Evolutionary conservation across 92 coral and sea anemone species (phyloP), one percentile per base, ranked within the genome.

Genomic region (Bergia sp.): DNA sequence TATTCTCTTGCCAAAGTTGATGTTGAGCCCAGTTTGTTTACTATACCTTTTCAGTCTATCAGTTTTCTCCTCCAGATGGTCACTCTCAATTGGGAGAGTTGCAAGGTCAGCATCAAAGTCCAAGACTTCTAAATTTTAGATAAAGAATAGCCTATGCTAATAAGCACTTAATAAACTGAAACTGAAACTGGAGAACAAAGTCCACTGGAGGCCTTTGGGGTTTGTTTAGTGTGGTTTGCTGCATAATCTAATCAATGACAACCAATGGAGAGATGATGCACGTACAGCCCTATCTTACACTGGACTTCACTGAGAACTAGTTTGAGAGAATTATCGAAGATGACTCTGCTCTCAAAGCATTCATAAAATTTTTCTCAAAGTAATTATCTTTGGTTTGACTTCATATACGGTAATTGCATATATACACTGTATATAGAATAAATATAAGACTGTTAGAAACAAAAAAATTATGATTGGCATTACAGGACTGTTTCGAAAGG

Each of bases 211-310:
- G 42, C 65, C 69, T 86, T 65, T 23, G 3, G 29, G 82, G 61
- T 73, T 76, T 86, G 23, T 49, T 72, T 29, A 66, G 9, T 43
- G 89, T 86, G 20, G 89, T 73, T 45, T 47, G 58, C 1, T 72
- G 37, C 81, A 73, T 85, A 47, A 43, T 71, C 82, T 72, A 86
- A 23, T 86, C 82, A 4, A 73, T 85, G 45, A 37, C 81, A 49
- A 73, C 11, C 79, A 73, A 76, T 69, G 90, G 89, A 2, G 90
- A 90, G 71, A 86, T 78, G 18, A 85, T 77, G 41, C 80, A 78
- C 89, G 69, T 45, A 86, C 74, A 10, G 29, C 29, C 29, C 29
- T 29, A 29, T 29, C 29, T 29, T 29, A 29, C 29, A 29, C 29
- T 29, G 29, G 85, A 90, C 78, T 66, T 37, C 3, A 77, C 38